A percentile compares a stretch with the other conserved stretches of the same genome.
phyloP scores from a whole-genome alignment of 2,113 vertebrate species.

The Oreochromis spilurus region DNA sequence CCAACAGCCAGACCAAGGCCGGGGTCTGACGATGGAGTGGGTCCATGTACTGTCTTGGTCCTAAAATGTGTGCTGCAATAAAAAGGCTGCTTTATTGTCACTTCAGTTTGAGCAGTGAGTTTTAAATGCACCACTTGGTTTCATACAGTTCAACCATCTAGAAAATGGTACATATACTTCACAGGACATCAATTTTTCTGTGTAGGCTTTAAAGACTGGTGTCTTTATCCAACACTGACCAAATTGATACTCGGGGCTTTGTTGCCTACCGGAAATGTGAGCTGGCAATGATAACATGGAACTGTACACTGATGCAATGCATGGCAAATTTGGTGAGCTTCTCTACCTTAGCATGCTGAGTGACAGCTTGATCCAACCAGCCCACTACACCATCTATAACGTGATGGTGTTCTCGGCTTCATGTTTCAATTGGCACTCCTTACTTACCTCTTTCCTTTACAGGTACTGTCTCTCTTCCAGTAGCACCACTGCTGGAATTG shows the following conservation, averaged over 20 bases:
- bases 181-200: accelerated
- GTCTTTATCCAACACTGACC: neutral
- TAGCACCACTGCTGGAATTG: no score
- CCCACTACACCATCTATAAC: no score
- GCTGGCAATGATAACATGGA: neutral
- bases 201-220: neutral
- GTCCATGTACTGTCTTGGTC: neutral
- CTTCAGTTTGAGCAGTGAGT: neutral
- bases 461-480: no score
- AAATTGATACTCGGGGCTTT: neutral
- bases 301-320: neutral
- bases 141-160: neutral
- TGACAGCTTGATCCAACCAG: no score
- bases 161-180: no score
- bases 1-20: constrained; percentile 31
- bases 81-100: accelerated
- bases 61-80: neutral
- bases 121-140: neutral
- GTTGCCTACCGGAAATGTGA: neutral
- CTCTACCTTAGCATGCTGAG: no score
- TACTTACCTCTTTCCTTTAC: no score
- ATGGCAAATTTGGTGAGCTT: neutral
- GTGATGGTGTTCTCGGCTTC: no score
- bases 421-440: no score
- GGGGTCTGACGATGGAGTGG: neutral